Conservation (phyloP, 2,888 invertebrate genomes). For the Merodon equestris region DNA sequence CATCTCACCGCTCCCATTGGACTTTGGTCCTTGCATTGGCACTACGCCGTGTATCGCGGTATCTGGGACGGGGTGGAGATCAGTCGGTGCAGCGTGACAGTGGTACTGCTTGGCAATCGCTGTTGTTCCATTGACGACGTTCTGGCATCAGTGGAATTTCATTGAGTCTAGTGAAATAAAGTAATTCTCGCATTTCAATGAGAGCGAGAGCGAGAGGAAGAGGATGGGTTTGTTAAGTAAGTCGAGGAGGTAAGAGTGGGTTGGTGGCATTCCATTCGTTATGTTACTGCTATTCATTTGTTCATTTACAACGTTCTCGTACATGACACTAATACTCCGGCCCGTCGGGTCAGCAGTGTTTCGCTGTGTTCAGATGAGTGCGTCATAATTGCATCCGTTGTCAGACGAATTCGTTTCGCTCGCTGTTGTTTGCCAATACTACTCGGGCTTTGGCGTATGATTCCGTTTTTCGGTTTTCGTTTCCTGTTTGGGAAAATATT, state of each 20-base stretch:
- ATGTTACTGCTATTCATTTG: too few species aligned
- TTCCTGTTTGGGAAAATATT: neutral
- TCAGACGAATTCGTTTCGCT: neutral
- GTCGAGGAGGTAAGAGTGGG: too few species aligned
- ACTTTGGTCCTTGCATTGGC: too few species aligned
- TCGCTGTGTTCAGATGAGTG: neutral
- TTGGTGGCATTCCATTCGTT: too few species aligned
- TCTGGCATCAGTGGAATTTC: conserved; percentile 19
- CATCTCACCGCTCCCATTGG: neutral
- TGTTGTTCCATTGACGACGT: conserved; percentile 6
- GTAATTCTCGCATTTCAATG: too few species aligned
- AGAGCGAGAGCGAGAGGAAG: too few species aligned
- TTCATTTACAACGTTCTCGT: too few species aligned
- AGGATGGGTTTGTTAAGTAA: too few species aligned
- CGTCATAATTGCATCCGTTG: conserved; percentile 1
- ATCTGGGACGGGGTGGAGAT: neutral
- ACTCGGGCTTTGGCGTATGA: neutral
- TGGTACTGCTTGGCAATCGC: conserved; percentile 18
- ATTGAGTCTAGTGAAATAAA: conserved; percentile 11
- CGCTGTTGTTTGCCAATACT: neutral
- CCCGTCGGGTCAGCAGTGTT: neutral
- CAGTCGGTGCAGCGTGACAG: neutral
- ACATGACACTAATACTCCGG: conserved; percentile 1
- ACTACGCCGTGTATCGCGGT: too few species aligned
- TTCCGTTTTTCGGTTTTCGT: conserved; percentile 1